Conservation (phyloP, 2,888 invertebrate species). For the Sinhomidia bicolor region DNA sequence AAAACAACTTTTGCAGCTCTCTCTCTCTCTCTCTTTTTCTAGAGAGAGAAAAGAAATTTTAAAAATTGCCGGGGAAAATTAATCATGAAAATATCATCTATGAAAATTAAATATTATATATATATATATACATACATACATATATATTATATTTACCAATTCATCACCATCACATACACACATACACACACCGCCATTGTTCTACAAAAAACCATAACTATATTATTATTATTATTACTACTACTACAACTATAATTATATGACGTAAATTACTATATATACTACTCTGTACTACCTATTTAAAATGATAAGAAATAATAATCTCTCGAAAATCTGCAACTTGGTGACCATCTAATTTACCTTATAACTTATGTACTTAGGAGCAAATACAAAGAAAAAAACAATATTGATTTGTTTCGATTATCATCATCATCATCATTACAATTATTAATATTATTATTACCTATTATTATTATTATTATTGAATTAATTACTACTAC, state of each 20-base stretch:
- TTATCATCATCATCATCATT: neutral
- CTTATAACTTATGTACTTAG: slow-evolving; percentile 53
- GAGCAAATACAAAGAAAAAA: neutral
- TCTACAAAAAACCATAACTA: slow-evolving; percentile 6
- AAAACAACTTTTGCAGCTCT: no score
- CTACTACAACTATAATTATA: no score
- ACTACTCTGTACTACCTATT: neutral
- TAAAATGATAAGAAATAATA: slow-evolving; percentile 6
- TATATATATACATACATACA: neutral
- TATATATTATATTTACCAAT: slow-evolving; percentile 4
- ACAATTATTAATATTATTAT: neutral
- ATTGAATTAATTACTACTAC: no score
- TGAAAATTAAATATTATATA: neutral
- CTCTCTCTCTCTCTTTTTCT: no score
- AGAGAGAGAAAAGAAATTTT: neutral
- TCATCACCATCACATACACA: slow-evolving; percentile 28
- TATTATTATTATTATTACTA: slow-evolving; percentile 5
- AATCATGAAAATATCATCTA: slow-evolving; percentile 29
- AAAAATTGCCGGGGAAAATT: neutral
- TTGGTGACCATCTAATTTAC: slow-evolving; percentile 73
- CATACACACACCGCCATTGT: slow-evolving; percentile 22
- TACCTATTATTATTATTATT: neutral
- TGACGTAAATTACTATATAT: neutral
- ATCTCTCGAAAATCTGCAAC: slow-evolving; percentile 71
- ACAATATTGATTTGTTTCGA: neutral